phyloP scores from a whole-genome alignment of 1,140 invertebrate genomes.

The Cyphomyrmex costatus region DNA sequence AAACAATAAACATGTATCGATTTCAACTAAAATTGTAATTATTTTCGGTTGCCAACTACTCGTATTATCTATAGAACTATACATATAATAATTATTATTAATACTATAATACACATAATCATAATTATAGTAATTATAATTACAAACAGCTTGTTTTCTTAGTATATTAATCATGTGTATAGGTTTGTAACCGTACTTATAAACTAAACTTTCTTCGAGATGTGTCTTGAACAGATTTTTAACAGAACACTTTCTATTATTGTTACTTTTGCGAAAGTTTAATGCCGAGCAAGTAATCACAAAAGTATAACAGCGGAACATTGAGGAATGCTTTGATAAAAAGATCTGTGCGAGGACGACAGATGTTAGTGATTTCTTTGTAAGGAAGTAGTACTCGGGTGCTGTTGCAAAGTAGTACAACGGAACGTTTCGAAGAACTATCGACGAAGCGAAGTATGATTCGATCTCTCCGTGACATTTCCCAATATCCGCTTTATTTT shows the following conservation, averaged over 20 bases:
- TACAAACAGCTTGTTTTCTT: too few species aligned
- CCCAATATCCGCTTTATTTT: slow-evolving; percentile 61
- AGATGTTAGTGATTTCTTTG: slow-evolving; percentile 37
- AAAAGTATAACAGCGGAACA: neutral
- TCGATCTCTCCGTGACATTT: slow-evolving; percentile 49
- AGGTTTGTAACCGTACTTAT: neutral
- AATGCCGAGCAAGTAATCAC: neutral
- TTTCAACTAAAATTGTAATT: too few species aligned
- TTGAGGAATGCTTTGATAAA: neutral
- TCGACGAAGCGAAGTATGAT: slow-evolving; percentile 43
- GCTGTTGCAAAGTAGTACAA: slow-evolving; percentile 50
- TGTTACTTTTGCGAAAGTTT: slow-evolving; percentile 8
- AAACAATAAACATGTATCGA: too few species aligned
- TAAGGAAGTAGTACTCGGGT: slow-evolving; percentile 5
- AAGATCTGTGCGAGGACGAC: neutral
- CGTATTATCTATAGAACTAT: too few species aligned
- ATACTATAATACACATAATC: too few species aligned
- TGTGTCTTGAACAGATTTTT: neutral
- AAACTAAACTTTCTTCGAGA: neutral
- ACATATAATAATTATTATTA: too few species aligned
- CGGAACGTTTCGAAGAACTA: slow-evolving; percentile 48
- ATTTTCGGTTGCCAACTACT: too few species aligned
- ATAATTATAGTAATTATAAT: too few species aligned
- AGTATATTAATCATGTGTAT: neutral
- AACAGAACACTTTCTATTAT: neutral